These are phyloP conservation scores for Limanda limanda DNA, from an alignment of 2,113 vertebrate genomes.

Conservation along the genomic window DNA sequence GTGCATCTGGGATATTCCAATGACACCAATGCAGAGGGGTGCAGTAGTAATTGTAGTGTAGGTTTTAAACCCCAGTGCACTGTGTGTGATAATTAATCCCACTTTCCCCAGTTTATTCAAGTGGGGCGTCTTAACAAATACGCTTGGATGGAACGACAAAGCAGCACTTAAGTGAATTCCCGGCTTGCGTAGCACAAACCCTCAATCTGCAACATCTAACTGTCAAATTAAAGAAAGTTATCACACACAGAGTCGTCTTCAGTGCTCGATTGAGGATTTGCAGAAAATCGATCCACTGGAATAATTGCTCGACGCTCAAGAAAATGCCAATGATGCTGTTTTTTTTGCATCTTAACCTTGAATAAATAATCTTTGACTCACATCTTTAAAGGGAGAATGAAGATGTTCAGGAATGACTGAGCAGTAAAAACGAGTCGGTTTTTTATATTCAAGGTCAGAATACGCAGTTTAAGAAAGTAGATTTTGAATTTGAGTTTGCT, in stretches of 20 bases:
- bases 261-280: conserved; percentile 15
- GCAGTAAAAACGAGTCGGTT: too few species aligned
- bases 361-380: neutral
- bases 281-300: neutral
- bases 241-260: conserved; percentile 21
- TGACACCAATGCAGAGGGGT: neutral
- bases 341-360: too few species aligned
- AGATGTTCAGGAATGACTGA: too few species aligned
- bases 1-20: neutral
- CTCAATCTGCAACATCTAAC: conserved; percentile 17
- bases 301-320: conserved; percentile 11
- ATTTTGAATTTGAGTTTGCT: too few species aligned
- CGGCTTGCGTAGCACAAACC: neutral
- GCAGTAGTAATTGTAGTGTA: neutral
- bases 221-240: conserved; percentile 15
- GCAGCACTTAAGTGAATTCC: conserved; percentile 20
- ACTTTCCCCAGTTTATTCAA: conserved; percentile 2
- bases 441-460: too few species aligned
- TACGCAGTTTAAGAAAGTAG: too few species aligned
- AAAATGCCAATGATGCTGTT: neutral
- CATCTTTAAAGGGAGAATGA: too few species aligned
- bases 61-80: neutral
- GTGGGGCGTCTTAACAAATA: neutral
- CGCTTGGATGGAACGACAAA: conserved; percentile 1
- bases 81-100: neutral